phyloP scores from a whole-genome alignment of 2,113 vertebrate species.

The Actenoides hombroni region DNA sequence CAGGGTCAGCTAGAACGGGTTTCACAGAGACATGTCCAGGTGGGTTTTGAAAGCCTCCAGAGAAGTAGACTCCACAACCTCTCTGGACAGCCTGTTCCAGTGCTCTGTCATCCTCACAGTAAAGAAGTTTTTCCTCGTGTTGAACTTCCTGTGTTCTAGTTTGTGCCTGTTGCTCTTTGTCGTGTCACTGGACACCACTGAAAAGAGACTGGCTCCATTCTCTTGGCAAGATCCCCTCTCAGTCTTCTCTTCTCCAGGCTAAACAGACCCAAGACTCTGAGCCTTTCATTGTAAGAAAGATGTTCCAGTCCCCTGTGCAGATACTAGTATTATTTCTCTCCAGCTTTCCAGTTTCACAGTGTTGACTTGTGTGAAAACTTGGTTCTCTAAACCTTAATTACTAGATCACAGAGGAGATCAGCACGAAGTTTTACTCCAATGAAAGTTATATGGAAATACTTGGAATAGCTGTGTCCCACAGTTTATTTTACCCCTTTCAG shows the following conservation, averaged over 20 bases:
- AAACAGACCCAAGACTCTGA: too few relatives aligned
- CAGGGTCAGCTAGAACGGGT: background rate
- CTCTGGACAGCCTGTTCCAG: background rate
- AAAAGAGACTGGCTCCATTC: too few relatives aligned
- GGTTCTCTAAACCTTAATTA: background rate
- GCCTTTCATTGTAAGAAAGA: background rate
- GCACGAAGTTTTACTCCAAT: background rate
- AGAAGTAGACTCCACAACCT: background rate
- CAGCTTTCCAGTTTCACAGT: background rate
- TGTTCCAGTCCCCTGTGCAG: background rate
- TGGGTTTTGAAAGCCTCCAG: background rate
- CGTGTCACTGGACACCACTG: too few relatives aligned
- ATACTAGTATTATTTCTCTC: background rate
- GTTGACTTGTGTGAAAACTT: background rate
- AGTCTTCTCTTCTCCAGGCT: too few relatives aligned
- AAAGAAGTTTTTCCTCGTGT: background rate
- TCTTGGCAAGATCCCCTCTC: too few relatives aligned
- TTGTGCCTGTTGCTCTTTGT: too few relatives aligned
- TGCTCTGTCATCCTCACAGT: background rate
- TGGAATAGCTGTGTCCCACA: background rate
- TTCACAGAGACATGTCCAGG: background rate
- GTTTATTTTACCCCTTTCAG: background rate
- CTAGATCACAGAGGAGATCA: background rate
- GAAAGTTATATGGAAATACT: background rate
- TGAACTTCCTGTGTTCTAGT: background rate